A percentile compares a stretch with the other conserved stretches of the same genome.
Evolutionary conservation across 2,113 vertebrate species (phyloP).

Genomic region (Tachuris rubrigastra): DNA sequence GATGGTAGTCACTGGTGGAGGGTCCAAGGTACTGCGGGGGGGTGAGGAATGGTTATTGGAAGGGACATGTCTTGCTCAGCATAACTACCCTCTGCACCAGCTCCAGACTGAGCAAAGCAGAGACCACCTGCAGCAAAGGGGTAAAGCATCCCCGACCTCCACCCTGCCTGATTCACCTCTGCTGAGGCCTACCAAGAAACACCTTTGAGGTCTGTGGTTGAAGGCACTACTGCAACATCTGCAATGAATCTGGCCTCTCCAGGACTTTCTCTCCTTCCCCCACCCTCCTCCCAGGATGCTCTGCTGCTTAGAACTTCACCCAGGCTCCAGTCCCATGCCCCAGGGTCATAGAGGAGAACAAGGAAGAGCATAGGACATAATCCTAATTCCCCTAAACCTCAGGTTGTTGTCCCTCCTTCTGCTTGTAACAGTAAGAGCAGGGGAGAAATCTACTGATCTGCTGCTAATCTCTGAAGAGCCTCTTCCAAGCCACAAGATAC

Average conservation of each 20-base stretch:
- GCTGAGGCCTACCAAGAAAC: neutral
- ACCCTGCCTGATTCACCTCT: neutral
- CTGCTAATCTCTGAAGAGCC: neutral
- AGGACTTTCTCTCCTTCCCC: neutral
- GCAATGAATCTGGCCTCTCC: rapidly evolving
- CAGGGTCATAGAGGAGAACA: neutral
- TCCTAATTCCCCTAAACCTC: neutral
- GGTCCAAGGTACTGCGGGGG: neutral
- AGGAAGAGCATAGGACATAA: neutral
- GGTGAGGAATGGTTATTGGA: neutral
- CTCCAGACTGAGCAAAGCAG: neutral
- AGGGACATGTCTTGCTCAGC: rapidly evolving
- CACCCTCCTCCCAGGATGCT: neutral
- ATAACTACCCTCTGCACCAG: neutral
- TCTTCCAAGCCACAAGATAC: constrained; percentile 23
- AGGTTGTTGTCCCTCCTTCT: neutral
- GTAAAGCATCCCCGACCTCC: neutral
- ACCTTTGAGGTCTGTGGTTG: neutral
- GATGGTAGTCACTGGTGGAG: neutral
- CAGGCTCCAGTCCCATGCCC: rapidly evolving
- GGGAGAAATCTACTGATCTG: constrained; percentile 28
- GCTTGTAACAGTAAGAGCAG: neutral
- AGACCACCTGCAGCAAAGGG: neutral
- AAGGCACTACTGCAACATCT: neutral
- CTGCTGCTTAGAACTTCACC: neutral